phyloP scores from a whole-genome alignment of 2,888 invertebrate species.

The Hypsopygia costalis region DNA sequence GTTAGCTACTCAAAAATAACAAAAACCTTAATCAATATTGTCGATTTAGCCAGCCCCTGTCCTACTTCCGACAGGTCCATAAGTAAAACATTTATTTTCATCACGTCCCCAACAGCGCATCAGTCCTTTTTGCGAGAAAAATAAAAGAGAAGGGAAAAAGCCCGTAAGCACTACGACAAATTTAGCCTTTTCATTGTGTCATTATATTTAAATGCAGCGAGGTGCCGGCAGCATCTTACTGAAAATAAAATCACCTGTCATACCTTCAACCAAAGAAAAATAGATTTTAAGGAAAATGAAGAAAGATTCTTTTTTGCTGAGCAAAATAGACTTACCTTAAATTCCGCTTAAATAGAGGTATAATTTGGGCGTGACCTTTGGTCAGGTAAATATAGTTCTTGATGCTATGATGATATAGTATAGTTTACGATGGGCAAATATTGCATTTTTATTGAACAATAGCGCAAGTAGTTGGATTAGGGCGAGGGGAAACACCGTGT shows the following conservation, averaged over 20 bases:
- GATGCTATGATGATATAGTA: conserved; percentile 31
- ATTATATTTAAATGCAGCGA: conserved; percentile 62
- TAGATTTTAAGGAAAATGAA: conserved; percentile 18
- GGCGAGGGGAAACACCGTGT: conserved; percentile 48
- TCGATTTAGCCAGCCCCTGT: too few relatives aligned
- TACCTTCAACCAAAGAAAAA: conserved; percentile 24
- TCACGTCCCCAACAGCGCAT: conserved; percentile 29
- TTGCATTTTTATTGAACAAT: conserved; percentile 35
- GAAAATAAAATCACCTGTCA: conserved; percentile 47
- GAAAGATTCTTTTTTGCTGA: conserved; percentile 29
- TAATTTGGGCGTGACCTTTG: conserved; percentile 35
- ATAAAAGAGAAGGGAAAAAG: conserved; percentile 25
- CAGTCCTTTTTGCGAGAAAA: conserved; percentile 31
- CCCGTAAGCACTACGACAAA: conserved; percentile 47
- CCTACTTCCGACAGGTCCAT: too few relatives aligned
- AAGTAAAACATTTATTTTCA: conserved; percentile 21
- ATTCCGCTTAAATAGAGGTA: conserved; percentile 52
- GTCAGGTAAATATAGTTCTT: conserved; percentile 26
- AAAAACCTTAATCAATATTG: too few relatives aligned
- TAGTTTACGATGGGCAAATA: conserved; percentile 25
- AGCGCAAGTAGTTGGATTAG: conserved; percentile 46
- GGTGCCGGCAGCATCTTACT: conserved; percentile 45
- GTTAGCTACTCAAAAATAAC: too few relatives aligned
- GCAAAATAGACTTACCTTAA: conserved; percentile 28
- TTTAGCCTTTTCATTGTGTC: conserved; percentile 55